Percentiles rank a stretch among this genome's conserved stretches.
phyloP scores from a whole-genome alignment of 2,888 invertebrate species.

The Chaitophorus viminalis region DNA sequence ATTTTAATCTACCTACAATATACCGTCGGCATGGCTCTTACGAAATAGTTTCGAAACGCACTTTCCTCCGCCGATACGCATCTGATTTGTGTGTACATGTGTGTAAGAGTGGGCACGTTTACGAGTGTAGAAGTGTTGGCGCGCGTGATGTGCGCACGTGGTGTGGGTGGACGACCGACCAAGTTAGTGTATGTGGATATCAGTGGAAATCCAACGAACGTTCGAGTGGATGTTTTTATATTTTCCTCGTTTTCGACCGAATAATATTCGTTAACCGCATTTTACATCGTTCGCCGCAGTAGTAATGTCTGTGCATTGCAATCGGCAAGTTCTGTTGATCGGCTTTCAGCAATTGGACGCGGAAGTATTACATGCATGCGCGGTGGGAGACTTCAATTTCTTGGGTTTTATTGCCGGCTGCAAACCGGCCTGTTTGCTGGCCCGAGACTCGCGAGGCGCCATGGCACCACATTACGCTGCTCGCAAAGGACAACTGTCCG shows the following conservation, averaged over 20 bases:
- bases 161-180: not conserved
- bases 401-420: slow-evolving; percentile 48
- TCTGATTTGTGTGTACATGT: not conserved
- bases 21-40: not conserved
- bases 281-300: not conserved
- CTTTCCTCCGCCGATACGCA: slow-evolving; percentile 1
- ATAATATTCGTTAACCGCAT: not conserved
- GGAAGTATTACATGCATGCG: slow-evolving; percentile 63
- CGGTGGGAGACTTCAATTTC: slow-evolving; percentile 63
- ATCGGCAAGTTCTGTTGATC: slow-evolving; percentile 32
- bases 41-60: slow-evolving; percentile 46
- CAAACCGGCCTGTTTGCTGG: slow-evolving; percentile 23
- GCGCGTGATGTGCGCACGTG: not conserved
- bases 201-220: not conserved
- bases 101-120: too few relatives aligned
- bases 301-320: slow-evolving; percentile 44
- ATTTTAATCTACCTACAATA: not conserved
- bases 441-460: slow-evolving; percentile 62
- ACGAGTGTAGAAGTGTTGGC: not conserved
- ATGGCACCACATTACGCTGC: slow-evolving; percentile 64
- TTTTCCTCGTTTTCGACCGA: not conserved
- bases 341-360: slow-evolving; percentile 17
- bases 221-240: not conserved
- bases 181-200: not conserved
- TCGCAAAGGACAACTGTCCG: slow-evolving; percentile 63